Evolutionary conservation across 1,140 invertebrate genomes (phyloP), one percentile per base, ranked within the genome.

Genomic region (Ceratina japonica): DNA sequence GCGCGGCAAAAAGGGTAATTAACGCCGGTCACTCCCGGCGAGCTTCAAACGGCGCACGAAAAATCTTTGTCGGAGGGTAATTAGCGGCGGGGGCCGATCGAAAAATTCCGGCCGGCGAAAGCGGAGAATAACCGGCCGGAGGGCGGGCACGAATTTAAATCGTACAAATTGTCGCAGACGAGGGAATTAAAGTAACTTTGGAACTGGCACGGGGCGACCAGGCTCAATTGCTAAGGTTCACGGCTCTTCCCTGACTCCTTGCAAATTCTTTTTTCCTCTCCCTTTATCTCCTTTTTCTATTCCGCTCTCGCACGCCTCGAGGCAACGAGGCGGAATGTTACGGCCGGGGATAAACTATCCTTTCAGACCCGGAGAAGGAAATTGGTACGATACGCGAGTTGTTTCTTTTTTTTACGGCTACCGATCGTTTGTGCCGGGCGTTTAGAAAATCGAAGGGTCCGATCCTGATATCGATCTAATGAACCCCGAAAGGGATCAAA

Each of bases 141-240:
- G 27, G 3, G 20, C 24, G 15, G 3, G 73, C 31, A 31, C 13
- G 16, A 75, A 56, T 75, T 56, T 76, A 65, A 71, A 83, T 81
- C 54, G 66, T 75, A 81, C 62, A 54, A 83, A 81, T 81, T 76
- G 68, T 77, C 51, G 8, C 44, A 51, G 62, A 24, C 51, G 62
- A 44, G 52, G 16, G 22, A 74, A 82, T 76, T 75, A 71, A 75
- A 66, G 59, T 82, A 80, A 31, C 65, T 24, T 54, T 74, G 18
- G 5, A 8, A 52, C 8, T 31, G 54, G n/a, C n/a, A 16, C 54
- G n/a, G 16, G n/a, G 12, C 54, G 54, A 56, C 54, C 1, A 16
- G 54, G 1, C 13, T 56, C 54, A 56, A 56, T n/a, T 56, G 54
- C 18, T 59, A 15, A 75, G 10, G 49, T 31, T 58, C n/a, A n/a